Evolutionary conservation across 2,113 vertebrate genomes (phyloP).

Genomic region (Bungarus multicinctus): DNA sequence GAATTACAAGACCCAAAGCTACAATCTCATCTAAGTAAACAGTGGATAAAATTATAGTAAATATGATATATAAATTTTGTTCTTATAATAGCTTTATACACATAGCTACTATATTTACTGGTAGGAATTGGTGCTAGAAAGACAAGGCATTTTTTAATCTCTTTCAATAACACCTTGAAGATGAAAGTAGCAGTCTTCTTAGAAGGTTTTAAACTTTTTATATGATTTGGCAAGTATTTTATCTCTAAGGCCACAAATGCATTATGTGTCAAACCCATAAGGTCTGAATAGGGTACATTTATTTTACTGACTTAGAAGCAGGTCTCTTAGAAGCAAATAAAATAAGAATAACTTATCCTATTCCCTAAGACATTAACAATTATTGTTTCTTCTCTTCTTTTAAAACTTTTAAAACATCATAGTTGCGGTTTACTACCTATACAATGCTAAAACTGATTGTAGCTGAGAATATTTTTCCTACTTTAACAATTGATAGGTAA

Average conservation of each 20-base stretch:
- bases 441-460: background rate
- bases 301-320: background rate
- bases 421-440: background rate
- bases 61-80: background rate
- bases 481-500: background rate
- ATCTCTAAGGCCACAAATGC: background rate
- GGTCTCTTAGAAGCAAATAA: background rate
- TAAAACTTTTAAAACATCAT: background rate
- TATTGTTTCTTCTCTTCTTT: conserved; percentile 3
- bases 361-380: background rate
- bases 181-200: background rate
- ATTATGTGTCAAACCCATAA: background rate
- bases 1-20: background rate
- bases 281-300: background rate
- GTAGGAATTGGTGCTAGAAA: background rate
- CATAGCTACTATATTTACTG: background rate
- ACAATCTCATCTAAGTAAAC: background rate
- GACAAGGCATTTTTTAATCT: background rate
- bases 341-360: conserved; percentile 3
- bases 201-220: background rate
- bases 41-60: background rate
- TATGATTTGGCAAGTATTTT: background rate
- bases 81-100: background rate
- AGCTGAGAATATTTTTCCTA: background rate
- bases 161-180: background rate